A percentile compares a stretch with the other conserved stretches of the same genome.
phyloP scores from a whole-genome alignment of 1,140 invertebrate species.

The Papilio machaon region DNA sequence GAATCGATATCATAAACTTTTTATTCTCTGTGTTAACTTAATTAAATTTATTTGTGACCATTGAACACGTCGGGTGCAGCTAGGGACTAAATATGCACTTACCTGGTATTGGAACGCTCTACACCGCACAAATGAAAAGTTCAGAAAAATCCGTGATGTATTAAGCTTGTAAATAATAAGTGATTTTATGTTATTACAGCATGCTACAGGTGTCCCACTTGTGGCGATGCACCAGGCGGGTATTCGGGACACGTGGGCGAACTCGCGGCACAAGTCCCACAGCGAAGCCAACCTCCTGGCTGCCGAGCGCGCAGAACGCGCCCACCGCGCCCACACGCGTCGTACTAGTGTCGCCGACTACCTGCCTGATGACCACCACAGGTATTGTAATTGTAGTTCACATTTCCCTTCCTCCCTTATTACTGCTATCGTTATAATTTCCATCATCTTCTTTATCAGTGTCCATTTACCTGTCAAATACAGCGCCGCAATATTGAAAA shows the following conservation, averaged over 20 bases:
- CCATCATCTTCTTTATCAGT: neutral
- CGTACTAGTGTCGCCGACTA: constrained; percentile 86
- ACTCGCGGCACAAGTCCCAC: constrained; percentile 83
- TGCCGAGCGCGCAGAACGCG: constrained; percentile 81
- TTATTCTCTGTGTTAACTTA: no score
- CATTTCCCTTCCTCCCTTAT: neutral
- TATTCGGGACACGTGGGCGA: constrained; percentile 82
- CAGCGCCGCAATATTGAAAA: no score
- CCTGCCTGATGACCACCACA: constrained; percentile 82
- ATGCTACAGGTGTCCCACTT: constrained; percentile 77
- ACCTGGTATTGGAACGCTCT: no score
- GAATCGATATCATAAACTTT: no score
- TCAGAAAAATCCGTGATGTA: no score
- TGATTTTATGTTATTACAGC: constrained; percentile 46
- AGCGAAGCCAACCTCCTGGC: constrained; percentile 91
- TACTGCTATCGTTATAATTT: neutral
- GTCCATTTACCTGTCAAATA: no score
- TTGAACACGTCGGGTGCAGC: no score
- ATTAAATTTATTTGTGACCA: no score
- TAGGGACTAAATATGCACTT: no score
- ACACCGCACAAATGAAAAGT: neutral
- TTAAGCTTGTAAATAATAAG: no score
- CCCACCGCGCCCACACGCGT: constrained; percentile 70
- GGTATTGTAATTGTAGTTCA: constrained; percentile 57
- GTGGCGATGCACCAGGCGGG: constrained; percentile 84